These are phyloP conservation scores for Mionectes olivaceus DNA, from an alignment of 2,797 vertebrate species.

Conservation along the genomic window DNA sequence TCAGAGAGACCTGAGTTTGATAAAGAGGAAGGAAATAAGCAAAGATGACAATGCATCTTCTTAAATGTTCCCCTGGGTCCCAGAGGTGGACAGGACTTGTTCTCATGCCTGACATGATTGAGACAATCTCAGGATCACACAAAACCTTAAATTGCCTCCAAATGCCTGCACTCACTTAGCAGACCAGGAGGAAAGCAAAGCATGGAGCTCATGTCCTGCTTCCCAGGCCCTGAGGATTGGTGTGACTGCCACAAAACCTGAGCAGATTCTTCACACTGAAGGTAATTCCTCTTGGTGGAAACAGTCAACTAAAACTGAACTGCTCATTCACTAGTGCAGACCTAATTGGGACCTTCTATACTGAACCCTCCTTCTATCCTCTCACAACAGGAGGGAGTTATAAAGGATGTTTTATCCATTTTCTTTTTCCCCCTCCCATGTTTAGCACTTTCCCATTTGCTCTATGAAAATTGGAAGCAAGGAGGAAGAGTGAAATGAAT, in stretches of 20 bases:
- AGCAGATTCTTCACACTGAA: background rate
- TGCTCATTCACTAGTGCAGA: accelerated
- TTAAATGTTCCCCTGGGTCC: background rate
- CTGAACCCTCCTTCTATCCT: background rate
- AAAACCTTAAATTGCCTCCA: background rate
- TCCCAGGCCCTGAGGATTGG: background rate
- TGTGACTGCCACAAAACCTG: accelerated
- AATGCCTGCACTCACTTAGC: background rate
- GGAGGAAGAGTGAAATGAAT: background rate
- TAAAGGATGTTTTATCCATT: background rate
- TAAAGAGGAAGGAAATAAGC: background rate
- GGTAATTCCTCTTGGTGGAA: background rate
- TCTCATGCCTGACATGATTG: background rate
- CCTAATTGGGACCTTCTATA: accelerated
- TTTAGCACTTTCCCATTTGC: background rate
- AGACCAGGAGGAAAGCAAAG: background rate
- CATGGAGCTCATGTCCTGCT: accelerated
- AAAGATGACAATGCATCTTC: background rate
- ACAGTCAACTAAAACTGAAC: background rate
- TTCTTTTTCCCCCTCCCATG: background rate
- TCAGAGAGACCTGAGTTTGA: background rate
- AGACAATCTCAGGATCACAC: background rate
- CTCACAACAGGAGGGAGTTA: background rate
- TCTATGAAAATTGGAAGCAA: background rate
- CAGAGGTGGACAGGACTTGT: background rate